phyloP scores from a whole-genome alignment of 2,888 invertebrate species.

The Argyresthia goedartella region DNA sequence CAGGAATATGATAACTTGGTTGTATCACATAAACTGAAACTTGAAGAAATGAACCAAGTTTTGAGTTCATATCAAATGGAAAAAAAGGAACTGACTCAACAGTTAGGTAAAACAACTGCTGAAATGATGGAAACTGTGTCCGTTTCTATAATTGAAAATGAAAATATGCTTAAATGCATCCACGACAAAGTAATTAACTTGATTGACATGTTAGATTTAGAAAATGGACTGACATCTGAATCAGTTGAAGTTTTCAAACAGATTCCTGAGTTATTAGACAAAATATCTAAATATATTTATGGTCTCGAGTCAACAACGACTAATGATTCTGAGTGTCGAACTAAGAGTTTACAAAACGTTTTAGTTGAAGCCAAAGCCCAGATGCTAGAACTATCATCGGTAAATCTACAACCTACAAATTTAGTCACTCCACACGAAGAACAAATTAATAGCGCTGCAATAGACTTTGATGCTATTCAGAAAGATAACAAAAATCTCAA shows the following conservation, averaged over 20 bases:
- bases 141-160: conserved; percentile 9
- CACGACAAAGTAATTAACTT: conserved; percentile 21
- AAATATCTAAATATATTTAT: conserved; percentile 23
- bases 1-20: background rate
- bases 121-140: conserved; percentile 5
- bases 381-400: conserved; percentile 23
- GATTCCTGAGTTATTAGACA: conserved; percentile 28
- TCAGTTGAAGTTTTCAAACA: conserved; percentile 18
- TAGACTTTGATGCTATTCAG: conserved; percentile 22
- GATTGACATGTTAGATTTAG: conserved; percentile 19
- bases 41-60: background rate
- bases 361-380: conserved; percentile 23
- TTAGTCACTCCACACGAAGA: conserved; percentile 21
- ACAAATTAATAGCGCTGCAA: conserved; percentile 18
- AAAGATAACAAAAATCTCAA: conserved; percentile 22
- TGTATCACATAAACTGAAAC: background rate
- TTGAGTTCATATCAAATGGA: background rate
- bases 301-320: conserved; percentile 10
- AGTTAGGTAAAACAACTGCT: background rate
- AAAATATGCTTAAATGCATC: conserved; percentile 24
- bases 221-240: conserved; percentile 15
- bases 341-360: conserved; percentile 15
- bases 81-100: background rate
- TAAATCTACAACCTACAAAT: conserved; percentile 23
- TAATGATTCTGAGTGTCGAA: conserved; percentile 15